A percentile compares a stretch with the other conserved stretches of the same genome.
Evolutionary conservation across 2,113 vertebrate genomes (phyloP).

Genomic region (Ceyx melanurus): DNA sequence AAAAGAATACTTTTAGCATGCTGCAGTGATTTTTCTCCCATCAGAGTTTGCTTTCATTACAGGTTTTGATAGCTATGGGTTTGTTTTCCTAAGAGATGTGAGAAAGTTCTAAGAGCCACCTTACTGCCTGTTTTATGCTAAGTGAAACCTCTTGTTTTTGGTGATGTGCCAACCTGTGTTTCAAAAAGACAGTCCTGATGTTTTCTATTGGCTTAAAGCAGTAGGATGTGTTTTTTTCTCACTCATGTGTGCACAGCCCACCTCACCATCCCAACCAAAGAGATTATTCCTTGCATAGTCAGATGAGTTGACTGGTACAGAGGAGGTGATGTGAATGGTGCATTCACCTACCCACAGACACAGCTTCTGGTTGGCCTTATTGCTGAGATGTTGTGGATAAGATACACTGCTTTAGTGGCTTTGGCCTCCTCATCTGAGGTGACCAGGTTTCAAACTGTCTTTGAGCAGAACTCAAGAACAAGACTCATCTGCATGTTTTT

Average conservation of each 20-base stretch:
- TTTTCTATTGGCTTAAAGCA: background rate
- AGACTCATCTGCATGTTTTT: background rate
- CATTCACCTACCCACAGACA: background rate
- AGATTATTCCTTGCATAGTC: background rate
- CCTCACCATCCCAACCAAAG: background rate
- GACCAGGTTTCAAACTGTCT: background rate
- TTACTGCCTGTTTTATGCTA: slow-evolving; percentile 1
- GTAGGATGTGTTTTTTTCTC: background rate
- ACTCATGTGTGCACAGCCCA: background rate
- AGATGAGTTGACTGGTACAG: background rate
- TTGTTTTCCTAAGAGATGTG: slow-evolving; percentile 9
- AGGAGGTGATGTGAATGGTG: background rate
- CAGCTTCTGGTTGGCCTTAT: background rate
- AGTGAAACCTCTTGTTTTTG: background rate
- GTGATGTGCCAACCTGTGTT: background rate
- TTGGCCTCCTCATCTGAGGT: background rate
- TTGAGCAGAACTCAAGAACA: background rate
- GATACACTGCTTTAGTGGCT: background rate
- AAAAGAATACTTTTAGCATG: background rate
- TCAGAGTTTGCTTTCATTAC: slow-evolving; percentile 39
- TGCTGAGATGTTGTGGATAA: background rate
- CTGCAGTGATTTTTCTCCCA: slow-evolving; percentile 31
- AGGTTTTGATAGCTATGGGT: slow-evolving; percentile 43
- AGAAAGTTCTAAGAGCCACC: slow-evolving; percentile 23
- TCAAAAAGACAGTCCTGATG: background rate